These are phyloP conservation scores for Mormoops blainvillei DNA, from an alignment of 2,113 vertebrate genomes.

Conservation along the genomic window DNA sequence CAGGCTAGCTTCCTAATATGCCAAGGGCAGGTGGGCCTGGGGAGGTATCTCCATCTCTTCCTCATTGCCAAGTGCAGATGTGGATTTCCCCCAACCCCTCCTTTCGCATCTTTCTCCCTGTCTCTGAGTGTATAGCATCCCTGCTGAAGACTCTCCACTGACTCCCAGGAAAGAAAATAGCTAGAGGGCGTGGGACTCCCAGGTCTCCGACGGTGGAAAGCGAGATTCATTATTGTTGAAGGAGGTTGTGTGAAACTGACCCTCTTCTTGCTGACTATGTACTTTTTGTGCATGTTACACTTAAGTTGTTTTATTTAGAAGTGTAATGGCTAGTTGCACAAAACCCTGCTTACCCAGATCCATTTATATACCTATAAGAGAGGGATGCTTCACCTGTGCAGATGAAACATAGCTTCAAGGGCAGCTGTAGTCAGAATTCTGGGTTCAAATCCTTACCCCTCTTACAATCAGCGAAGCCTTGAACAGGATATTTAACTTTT, in stretches of 20 bases:
- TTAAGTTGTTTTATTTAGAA: not conserved
- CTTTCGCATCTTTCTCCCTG: not conserved
- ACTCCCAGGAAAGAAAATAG: not conserved
- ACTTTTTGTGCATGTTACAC: not conserved
- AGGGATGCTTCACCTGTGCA: not conserved
- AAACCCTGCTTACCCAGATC: not conserved
- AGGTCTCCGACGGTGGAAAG: not conserved
- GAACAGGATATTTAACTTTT: not conserved
- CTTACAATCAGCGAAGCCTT: not conserved
- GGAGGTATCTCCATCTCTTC: not conserved
- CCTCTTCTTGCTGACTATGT: not conserved
- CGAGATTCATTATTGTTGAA: not conserved
- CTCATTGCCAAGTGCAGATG: not conserved
- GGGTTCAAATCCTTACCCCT: not conserved
- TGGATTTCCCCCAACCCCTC: not conserved
- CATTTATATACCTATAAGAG: not conserved
- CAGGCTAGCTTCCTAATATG: not conserved
- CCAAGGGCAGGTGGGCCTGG: not conserved
- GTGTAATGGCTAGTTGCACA: not conserved
- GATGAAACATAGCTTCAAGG: not conserved
- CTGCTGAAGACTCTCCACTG: not conserved
- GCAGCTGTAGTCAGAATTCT: not conserved
- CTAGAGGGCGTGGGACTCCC: not conserved
- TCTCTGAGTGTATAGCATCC: not conserved
- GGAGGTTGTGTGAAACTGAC: not conserved